Base-by-base conservation (phyloP, 2,113 vertebrate genomes). In the Saguinus midas region DNA sequence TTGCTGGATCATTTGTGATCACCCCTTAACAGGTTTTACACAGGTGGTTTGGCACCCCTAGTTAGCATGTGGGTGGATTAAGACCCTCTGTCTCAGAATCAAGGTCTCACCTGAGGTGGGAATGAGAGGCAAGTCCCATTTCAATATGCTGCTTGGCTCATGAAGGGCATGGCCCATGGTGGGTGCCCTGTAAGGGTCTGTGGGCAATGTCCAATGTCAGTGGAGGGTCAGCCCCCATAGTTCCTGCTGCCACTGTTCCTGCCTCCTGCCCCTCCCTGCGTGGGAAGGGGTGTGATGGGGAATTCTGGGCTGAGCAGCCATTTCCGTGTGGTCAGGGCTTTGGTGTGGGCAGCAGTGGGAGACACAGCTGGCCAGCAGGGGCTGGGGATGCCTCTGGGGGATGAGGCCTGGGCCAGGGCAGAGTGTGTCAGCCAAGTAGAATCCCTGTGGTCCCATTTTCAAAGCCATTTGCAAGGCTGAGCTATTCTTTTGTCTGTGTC, bases 351-450 rank as follows among this genome's bases (percentile, higher is more conserved):
- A 84, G 96, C 27, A 29, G 87, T 94, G 95, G 97, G 96, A 97
- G 94, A 96, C 85, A 45, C 96, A 97, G 97, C 97, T 98, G 97
- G 96, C 92, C 66, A 6, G 92, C 80, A 81, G 87, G 96, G 87
- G 52, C 72, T 48, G 52, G 96, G 94, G 94, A 58, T 1, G 45
- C 87, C 96, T 94, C 96, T 82, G 2, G 95, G 90, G 85, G 40
- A 85, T 11, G 43, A 58, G 29, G 78, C 90, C 91, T 4, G 58
- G 90, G 90, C 94, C 90, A 92, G 97, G 95, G 90, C 81, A 48
- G 89, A 86, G 80, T 92, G 84, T 96, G 96, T 97, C 90, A 97
- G 97, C 97, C 97, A 97, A 97, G 84, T 64, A 80, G 95, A 96
- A 96, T 98, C 97, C 97, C 96, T 5, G 2, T 18, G 78, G 97